Evolutionary conservation across 2,797 vertebrate species (phyloP), one percentile per base, ranked within the genome.

Genomic region (Peromyscus nudipes): DNA sequence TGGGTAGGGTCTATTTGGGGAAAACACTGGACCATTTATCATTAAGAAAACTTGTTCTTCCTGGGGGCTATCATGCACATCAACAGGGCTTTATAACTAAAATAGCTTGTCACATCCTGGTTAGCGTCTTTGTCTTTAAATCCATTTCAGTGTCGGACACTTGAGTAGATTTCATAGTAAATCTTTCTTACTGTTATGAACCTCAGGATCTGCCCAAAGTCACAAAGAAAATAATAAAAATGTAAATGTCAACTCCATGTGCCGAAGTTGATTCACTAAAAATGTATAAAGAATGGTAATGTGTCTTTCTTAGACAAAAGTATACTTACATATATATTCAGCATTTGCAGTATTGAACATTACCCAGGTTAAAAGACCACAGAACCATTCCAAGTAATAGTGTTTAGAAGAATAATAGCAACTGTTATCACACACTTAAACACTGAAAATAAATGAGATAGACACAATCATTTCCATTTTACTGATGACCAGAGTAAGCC

Each of bases 261-360:
- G 52, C 71, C 89, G 92, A 90, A 94, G 94, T 12, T 43, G 27
- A 73, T 93, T 37, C 55, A 90, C 69, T 64, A 83, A 93, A 91
- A 92, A 91, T 77, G 5, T 92, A 73, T 71, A 64, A 92, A 46
- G 46, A 31, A 40, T 79, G 52, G 40, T 75, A 73, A 69, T 62
- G 87, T 97, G 89, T 97, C 85, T 92, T 96, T 95, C 60, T 87
- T 23, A 89, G 21, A 43, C 55, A 84, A 89, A 91, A 79, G 6
- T 79, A 9, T 64, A 25, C 37, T 0, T 34, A 0, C 29, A 82
- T 88, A 89, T 81, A 77, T 92, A 82, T 52, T 85, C 49, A 71
- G 76, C 16, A 87, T 71, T 94, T 93, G 34, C 37, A 96, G 37
- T 84, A 89, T 83, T 92, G 83, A 89, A 65, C n/a, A 77, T 71